phyloP scores from a whole-genome alignment of 2,888 invertebrate species.

The Spilarctia lutea region DNA sequence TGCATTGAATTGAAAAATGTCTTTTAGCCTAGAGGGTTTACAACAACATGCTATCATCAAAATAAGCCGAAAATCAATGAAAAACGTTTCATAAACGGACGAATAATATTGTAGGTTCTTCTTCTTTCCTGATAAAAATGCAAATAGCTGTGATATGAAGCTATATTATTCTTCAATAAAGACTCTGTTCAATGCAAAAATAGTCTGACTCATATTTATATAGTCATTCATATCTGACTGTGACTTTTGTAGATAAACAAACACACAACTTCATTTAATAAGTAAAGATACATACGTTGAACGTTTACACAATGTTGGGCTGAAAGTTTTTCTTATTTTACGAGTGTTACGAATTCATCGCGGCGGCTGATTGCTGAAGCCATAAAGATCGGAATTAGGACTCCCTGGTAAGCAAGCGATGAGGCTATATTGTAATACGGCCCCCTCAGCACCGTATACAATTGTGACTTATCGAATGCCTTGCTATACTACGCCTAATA shows the following conservation, averaged over 20 bases:
- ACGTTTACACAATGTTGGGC: constrained; percentile 5
- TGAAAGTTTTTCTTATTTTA: constrained; percentile 18
- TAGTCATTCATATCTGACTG: too few relatives aligned
- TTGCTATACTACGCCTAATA: constrained; percentile 38
- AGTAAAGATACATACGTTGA: background rate
- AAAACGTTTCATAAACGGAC: too few relatives aligned
- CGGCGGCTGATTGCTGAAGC: constrained; percentile 28
- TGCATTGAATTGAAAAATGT: too few relatives aligned
- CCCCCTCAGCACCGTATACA: constrained; percentile 37
- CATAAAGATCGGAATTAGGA: constrained; percentile 46
- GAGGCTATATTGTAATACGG: constrained; percentile 41
- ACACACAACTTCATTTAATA: background rate
- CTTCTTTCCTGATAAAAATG: too few relatives aligned
- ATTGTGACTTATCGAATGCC: constrained; percentile 53
- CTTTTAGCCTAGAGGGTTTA: too few relatives aligned
- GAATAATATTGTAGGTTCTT: too few relatives aligned
- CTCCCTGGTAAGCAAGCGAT: constrained; percentile 43
- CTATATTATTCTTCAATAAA: background rate
- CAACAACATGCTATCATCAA: too few relatives aligned
- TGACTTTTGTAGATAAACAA: background rate
- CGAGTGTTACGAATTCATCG: constrained; percentile 40
- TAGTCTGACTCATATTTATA: too few relatives aligned
- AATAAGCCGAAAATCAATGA: too few relatives aligned
- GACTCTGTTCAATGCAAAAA: background rate
- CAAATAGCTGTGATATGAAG: background rate